Conservation (phyloP, 2,113 vertebrate genomes). For the Anser brachyrhynchus region DNA sequence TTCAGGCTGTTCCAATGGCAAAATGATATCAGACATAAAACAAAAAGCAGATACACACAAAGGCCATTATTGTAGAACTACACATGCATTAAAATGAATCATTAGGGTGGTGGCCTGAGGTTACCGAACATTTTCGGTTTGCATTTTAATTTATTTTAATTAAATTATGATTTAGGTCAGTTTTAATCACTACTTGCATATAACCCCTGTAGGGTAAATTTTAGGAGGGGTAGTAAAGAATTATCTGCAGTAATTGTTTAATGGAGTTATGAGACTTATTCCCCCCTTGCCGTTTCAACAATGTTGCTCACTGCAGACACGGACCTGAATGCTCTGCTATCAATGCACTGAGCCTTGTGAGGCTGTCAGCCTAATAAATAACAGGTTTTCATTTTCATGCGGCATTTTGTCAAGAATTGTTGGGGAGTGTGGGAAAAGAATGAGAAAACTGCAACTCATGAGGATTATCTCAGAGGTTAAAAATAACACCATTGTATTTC, state of each 20-base stretch:
- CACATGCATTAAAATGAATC: conserved; percentile 55
- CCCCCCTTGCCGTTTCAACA: neutral
- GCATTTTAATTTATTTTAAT: conserved; percentile 68
- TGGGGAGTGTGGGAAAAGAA: neutral
- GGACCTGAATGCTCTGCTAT: neutral
- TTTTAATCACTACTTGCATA: conserved; percentile 68
- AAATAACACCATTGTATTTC: neutral
- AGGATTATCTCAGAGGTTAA: conserved; percentile 21
- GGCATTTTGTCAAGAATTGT: conserved; percentile 1
- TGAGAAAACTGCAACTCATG: neutral
- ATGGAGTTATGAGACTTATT: neutral
- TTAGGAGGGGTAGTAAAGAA: conserved; percentile 40
- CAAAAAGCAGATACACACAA: neutral
- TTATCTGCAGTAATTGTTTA: conserved; percentile 37
- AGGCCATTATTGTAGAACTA: neutral
- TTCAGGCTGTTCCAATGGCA: neutral
- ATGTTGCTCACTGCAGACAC: neutral
- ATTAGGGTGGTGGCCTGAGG: conserved; percentile 50
- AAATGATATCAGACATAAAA: conserved; percentile 31
- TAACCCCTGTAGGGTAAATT: conserved; percentile 39
- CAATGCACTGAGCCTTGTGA: neutral
- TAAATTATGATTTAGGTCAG: conserved; percentile 69
- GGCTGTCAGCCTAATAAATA: neutral
- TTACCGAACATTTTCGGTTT: conserved; percentile 33
- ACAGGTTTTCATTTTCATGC: neutral